Percentiles rank a stretch among this genome's conserved stretches.
Conservation (phyloP, 2,113 vertebrate species). For the Opisthocomus hoazin region DNA sequence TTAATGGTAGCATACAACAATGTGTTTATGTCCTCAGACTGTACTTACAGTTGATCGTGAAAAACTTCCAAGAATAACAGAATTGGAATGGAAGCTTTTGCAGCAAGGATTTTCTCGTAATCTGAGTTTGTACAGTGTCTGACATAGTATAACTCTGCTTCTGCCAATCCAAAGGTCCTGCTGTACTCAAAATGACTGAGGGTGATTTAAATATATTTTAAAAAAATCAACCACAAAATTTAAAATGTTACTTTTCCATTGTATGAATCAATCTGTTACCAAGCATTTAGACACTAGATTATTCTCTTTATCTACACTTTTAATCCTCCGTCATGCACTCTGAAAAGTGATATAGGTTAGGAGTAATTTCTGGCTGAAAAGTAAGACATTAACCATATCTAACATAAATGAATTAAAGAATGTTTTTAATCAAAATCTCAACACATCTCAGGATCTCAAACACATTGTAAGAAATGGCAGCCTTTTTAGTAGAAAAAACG, state of each 20-base stretch:
- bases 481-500: not conserved
- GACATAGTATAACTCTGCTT: not conserved
- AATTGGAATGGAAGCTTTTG: not conserved
- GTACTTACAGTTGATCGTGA: not conserved
- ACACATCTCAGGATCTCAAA: not conserved
- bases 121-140: not conserved
- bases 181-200: not conserved
- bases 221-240: not conserved
- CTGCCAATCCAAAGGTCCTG: not conserved
- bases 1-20: not conserved
- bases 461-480: not conserved
- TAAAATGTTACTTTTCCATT: not conserved
- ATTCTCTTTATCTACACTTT: not conserved
- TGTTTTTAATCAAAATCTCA: not conserved
- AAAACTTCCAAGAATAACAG: not conserved
- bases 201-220: accelerated
- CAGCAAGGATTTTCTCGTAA: not conserved
- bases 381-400: not conserved
- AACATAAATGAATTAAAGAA: not conserved
- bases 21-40: not conserved
- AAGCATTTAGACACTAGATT: not conserved
- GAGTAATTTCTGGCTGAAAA: not conserved
- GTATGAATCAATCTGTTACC: not conserved
- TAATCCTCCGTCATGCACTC: not conserved
- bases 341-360: not conserved